Evolutionary conservation across 2,888 invertebrate genomes (phyloP).

Genomic region (Lepidochrysops patricia): DNA sequence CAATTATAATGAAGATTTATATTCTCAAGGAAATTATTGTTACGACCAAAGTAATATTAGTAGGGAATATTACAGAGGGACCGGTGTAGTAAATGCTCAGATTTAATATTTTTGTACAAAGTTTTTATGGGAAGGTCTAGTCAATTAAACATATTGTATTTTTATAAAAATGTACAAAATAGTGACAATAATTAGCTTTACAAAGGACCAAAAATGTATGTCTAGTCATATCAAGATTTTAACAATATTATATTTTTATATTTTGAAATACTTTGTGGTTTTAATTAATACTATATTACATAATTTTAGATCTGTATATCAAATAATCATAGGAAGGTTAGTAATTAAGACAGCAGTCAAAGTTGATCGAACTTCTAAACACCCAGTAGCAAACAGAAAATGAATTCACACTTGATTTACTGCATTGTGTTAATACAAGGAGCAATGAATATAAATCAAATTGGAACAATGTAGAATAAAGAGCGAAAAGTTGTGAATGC

Average conservation of each 20-base stretch:
- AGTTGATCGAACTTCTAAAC: neutral
- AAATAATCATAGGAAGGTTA: too few relatives aligned
- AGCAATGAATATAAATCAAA: conserved; percentile 73
- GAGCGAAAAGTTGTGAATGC: conserved; percentile 71
- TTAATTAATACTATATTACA: conserved; percentile 3
- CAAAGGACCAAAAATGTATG: conserved; percentile 38
- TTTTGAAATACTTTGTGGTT: conserved; percentile 29
- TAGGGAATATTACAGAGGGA: conserved; percentile 56
- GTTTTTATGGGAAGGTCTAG: conserved; percentile 28
- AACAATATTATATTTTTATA: conserved; percentile 33
- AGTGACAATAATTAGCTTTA: conserved; percentile 41
- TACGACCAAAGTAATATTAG: conserved; percentile 54
- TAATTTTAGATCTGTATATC: neutral
- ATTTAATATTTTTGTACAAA: conserved; percentile 35
- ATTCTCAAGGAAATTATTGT: conserved; percentile 41
- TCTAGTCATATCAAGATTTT: conserved; percentile 49
- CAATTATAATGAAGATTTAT: conserved; percentile 41
- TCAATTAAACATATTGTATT: conserved; percentile 29
- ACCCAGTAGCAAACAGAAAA: conserved; percentile 27
- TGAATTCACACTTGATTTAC: conserved; percentile 60
- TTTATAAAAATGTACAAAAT: conserved; percentile 4
- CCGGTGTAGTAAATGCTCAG: conserved; percentile 56
- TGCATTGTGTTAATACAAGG: conserved; percentile 59
- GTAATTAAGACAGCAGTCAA: conserved; percentile 12
- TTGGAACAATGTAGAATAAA: conserved; percentile 67